phyloP scores from a whole-genome alignment of 2,113 vertebrate species.

The Neotragus pygmaeus region DNA sequence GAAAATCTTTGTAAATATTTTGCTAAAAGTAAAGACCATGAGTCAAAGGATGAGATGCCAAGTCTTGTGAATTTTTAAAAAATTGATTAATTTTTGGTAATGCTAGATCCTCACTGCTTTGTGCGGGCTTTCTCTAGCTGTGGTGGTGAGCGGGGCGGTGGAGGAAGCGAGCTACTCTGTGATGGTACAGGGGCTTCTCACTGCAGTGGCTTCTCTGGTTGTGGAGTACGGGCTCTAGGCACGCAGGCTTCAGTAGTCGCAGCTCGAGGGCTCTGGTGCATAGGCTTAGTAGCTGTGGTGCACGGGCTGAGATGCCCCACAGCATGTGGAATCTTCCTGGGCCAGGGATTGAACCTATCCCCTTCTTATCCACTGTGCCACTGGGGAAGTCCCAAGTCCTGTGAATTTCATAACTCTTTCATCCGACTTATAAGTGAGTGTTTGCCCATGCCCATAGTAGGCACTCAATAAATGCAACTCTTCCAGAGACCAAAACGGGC shows the following conservation, averaged over 20 bases:
- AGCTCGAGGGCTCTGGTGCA: background rate
- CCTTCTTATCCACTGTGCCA: background rate
- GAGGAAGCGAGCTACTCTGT: background rate
- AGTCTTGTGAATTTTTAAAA: background rate
- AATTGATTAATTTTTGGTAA: background rate
- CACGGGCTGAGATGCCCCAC: background rate
- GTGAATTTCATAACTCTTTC: background rate
- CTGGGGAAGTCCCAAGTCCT: background rate
- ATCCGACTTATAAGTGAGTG: background rate
- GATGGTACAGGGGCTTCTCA: background rate
- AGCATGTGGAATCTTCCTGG: background rate
- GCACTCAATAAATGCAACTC: background rate
- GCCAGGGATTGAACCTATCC: background rate
- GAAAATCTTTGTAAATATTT: background rate
- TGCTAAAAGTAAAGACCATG: background rate
- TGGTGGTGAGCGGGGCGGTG: background rate
- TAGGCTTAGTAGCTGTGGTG: background rate
- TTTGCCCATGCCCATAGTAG: background rate
- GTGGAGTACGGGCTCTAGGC: background rate
- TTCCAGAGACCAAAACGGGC: background rate
- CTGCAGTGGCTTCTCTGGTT: background rate
- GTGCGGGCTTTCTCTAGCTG: background rate
- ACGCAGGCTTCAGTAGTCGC: background rate
- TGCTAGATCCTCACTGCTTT: background rate
- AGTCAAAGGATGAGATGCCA: background rate